Conservation (phyloP, 2,888 invertebrate species). For the Polydesmus complanatus region DNA sequence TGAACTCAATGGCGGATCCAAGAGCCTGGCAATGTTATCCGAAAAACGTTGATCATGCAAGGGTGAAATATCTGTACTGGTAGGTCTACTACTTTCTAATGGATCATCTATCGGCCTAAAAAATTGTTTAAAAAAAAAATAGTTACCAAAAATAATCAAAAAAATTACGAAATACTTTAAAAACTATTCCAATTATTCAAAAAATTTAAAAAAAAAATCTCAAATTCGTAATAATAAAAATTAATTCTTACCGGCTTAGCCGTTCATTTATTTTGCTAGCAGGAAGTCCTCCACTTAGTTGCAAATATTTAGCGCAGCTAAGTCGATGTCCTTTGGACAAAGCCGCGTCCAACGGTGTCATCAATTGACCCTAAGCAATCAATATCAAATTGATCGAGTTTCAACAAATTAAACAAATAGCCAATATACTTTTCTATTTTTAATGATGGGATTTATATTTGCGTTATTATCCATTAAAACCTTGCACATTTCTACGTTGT, state of each 20-base stretch:
- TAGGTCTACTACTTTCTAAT: neutral
- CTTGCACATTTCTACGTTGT: constrained; percentile 86
- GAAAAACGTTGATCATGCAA: constrained; percentile 17
- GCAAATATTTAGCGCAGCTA: constrained; percentile 82
- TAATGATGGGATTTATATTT: constrained; percentile 66
- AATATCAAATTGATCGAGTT: neutral
- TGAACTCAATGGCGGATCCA: neutral
- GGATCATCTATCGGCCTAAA: neutral
- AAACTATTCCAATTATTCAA: too few species aligned
- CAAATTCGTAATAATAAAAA: too few species aligned
- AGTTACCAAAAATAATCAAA: too few species aligned
- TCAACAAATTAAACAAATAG: neutral
- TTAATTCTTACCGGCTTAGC: neutral
- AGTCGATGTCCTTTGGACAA: constrained; percentile 69
- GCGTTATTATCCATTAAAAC: constrained; percentile 68
- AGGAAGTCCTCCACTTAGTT: constrained; percentile 75
- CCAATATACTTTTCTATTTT: constrained; percentile 48
- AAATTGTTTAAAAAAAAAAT: too few species aligned
- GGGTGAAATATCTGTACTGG: neutral
- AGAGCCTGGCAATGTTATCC: constrained; percentile 19
- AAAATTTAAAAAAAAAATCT: too few species aligned
- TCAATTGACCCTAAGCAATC: constrained; percentile 47
- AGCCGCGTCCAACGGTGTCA: constrained; percentile 86
- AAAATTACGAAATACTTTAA: too few species aligned
- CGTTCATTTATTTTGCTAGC: constrained; percentile 46